Base-by-base conservation (phyloP, 2,888 invertebrate genomes). In the Rhingia campestris region DNA sequence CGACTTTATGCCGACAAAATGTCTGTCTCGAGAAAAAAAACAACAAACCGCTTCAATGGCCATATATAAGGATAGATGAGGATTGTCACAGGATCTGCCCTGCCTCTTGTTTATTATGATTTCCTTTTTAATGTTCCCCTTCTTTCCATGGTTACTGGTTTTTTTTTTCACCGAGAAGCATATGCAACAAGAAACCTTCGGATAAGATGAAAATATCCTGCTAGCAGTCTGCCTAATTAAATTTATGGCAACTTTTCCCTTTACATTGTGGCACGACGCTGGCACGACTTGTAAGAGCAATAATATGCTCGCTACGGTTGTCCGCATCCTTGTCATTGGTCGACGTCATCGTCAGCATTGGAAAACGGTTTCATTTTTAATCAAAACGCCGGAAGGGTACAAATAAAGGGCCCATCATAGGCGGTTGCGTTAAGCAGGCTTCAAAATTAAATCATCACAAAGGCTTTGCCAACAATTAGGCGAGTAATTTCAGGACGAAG, bases 391-490 rank as follows among this genome's bases (percentile, higher is more conserved):
- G 74, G 51, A 66, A 43, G 37, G 47, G 45, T 22, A 39, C 30
- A 59, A 41, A 61, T 53, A 45, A 54, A 14, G 37, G 37, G 45
- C 59, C 59, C 41, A 56, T 74, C 49, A 58, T 66, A 56, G 66
- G 43, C 43, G 74, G 75, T 75, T 75, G 75, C 75, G 67, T 75
- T 67, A 67, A 67, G 75, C 35, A 59, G 67, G 51, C 59, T 51
- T 59, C 43, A 75, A 75, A 75, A 75, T 67, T 59, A 59, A 67
- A 75, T 74, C 49, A 74, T 41, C 66, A 41, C 58, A 56, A 58
- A 59, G 66, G 59, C 75, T 59, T 22, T 30, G 51, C 75, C 33
- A 59, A 45, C 66, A 75, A 75, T 75, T 75, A 75, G 43, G 59
- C 67, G 30, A 67, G 75, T 14, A 49, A 67, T 59, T 75, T 66